These are phyloP conservation scores for Dynastes tityus DNA, from an alignment of 2,888 invertebrate species.

Conservation along the genomic window DNA sequence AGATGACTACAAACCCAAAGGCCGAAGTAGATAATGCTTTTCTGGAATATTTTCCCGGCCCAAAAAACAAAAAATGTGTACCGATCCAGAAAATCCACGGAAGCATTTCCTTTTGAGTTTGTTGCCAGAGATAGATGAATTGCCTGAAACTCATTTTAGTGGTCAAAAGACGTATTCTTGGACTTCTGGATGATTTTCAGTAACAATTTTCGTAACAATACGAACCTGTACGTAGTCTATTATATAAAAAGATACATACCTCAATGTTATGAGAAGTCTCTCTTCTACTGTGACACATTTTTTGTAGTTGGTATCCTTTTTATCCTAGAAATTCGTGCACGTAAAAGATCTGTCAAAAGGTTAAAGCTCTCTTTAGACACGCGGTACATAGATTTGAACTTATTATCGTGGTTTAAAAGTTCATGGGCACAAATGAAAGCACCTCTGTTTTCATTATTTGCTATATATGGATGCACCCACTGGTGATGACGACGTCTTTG, in stretches of 20 bases:
- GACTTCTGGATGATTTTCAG: neutral
- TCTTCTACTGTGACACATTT: neutral
- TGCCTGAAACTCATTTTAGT: neutral
- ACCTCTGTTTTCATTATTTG: constrained; percentile 6
- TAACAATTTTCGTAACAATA: too few species aligned
- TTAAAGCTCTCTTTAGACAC: neutral
- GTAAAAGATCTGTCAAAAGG: constrained; percentile 4
- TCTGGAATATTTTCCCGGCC: neutral
- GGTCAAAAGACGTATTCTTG: neutral
- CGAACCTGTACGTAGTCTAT: too few species aligned
- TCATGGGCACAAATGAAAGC: constrained; percentile 12
- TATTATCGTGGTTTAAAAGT: neutral
- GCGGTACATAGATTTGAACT: constrained; percentile 10
- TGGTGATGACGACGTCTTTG: neutral
- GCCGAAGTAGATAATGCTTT: neutral
- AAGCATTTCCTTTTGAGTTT: constrained; percentile 4
- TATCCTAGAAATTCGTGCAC: neutral
- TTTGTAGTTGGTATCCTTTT: constrained; percentile 4
- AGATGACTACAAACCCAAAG: too few species aligned
- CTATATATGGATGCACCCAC: constrained; percentile 3
- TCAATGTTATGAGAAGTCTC: too few species aligned
- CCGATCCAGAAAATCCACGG: constrained; percentile 5
- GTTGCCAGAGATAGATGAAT: neutral
- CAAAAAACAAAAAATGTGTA: neutral
- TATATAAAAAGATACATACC: neutral